Base-by-base conservation (phyloP, 37 sponge, comb jelly and placozoan species). In the Halichondria panicea region DNA sequence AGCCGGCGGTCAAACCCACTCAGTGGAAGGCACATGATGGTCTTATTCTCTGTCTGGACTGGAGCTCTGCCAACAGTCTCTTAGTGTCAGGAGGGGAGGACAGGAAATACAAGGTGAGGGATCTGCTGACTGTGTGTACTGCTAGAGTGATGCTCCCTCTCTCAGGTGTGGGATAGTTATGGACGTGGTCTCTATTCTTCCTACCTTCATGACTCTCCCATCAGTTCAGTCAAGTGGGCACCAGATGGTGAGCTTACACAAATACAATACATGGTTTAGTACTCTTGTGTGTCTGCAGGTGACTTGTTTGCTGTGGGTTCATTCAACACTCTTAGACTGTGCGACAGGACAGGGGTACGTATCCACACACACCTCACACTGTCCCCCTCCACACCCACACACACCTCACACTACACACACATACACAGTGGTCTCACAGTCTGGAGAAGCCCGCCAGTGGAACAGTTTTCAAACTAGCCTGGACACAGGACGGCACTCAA, bases 21-120 rank as follows among this genome's bases (percentile, higher is more conserved):
- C 83, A 86, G 84, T 97, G 98, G 98, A 97, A 89, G 56, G 98
- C 95, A n/a, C 98, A 97, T 55, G 98, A 97, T 62, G 88, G 86
- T 22, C 40, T 94, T 19, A 83, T 97, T 12, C 78, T 97, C 35
- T 58, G 69, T 34, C 79, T 87, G 22, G 98, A 97, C 79, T 97
- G 98, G 98, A 94, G 88, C 60, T 35, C 77, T 13, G 72, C 82
- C n/a, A 89, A 91, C 75, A 78, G 83, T 43, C 72, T 79, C 30
- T 91, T 97, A 15, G 62, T 97, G 13, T 97, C 98, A 38, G 98
- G 95, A 24, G 92, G 92, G n/a, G 98, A 97, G 66, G 98, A 94
- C 72, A 75, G 94, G 64, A 94, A 85, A 50, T 94, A 94, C 77
- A 97, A 94, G 84, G 97, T 91, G 28, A 34, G 68, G 12, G 13